These are phyloP conservation scores for Eurystomus glaucurus DNA, from an alignment of 2,797 vertebrate genomes.

Conservation along the genomic window DNA sequence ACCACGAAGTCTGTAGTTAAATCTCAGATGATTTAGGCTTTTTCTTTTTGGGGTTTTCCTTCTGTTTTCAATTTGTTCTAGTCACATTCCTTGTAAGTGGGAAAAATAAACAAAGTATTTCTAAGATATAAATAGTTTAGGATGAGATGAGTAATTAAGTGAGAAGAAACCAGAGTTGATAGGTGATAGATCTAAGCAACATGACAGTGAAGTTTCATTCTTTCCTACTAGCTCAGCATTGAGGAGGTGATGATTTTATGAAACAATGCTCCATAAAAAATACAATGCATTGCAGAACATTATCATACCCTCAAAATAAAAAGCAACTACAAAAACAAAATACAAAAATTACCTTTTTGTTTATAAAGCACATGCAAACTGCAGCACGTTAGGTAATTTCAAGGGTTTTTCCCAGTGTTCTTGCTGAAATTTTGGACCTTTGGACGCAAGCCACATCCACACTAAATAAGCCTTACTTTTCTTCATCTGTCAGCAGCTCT, in stretches of 20 bases:
- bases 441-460: background rate
- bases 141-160: slow-evolving; percentile 66
- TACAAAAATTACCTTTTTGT: slow-evolving; percentile 53
- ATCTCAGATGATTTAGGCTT: slow-evolving; percentile 35
- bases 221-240: background rate
- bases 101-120: slow-evolving; percentile 42
- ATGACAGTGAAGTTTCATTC: slow-evolving; percentile 63
- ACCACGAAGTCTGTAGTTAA: slow-evolving; percentile 59
- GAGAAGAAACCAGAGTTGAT: slow-evolving; percentile 37
- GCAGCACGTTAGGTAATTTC: background rate
- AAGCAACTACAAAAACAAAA: slow-evolving; percentile 18
- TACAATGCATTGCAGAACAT: slow-evolving; percentile 15
- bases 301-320: background rate
- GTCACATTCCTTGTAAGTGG: slow-evolving; percentile 14
- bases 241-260: slow-evolving; percentile 45
- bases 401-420: background rate
- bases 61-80: slow-evolving; percentile 63
- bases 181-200: slow-evolving; percentile 64
- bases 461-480: background rate
- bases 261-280: slow-evolving; percentile 71
- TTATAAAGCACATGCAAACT: slow-evolving; percentile 21
- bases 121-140: slow-evolving; percentile 49
- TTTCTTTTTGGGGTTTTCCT: slow-evolving; percentile 8
- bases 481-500: background rate
- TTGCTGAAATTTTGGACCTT: background rate